Percentiles rank a stretch among this genome's conserved stretches.
Evolutionary conservation across 2,797 vertebrate species (phyloP).

Genomic region (Numenius phaeopus): DNA sequence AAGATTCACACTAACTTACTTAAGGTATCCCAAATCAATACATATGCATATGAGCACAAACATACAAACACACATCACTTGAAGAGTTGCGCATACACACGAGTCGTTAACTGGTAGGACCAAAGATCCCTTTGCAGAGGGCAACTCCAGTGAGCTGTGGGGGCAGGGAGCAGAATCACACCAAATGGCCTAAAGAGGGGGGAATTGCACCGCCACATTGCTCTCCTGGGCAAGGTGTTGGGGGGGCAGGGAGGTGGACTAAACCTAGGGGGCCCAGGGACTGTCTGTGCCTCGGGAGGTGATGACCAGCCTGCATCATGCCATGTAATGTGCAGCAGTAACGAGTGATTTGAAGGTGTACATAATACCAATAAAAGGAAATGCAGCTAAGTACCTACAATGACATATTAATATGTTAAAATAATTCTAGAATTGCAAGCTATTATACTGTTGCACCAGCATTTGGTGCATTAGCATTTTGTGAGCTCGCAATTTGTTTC

Average conservation of each 20-base stretch:
- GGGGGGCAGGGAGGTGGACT: background rate
- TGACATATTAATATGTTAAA: background rate
- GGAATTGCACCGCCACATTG: background rate
- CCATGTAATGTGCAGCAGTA: background rate
- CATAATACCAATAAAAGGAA: background rate
- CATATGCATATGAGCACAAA: background rate
- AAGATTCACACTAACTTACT: background rate
- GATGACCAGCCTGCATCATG: background rate
- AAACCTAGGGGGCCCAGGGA: background rate
- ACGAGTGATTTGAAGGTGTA: background rate
- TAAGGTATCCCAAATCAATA: background rate
- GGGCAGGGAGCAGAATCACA: background rate
- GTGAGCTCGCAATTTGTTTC: background rate
- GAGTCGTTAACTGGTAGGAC: too few species aligned
- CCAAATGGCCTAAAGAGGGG: background rate
- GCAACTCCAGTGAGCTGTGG: background rate
- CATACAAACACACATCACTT: background rate
- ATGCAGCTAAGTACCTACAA: background rate
- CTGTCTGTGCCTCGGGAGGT: background rate
- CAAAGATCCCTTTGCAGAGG: background rate
- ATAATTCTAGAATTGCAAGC: background rate
- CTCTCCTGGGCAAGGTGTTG: background rate
- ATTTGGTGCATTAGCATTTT: background rate
- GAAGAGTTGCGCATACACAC: background rate
- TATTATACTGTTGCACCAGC: background rate